phyloP scores from a whole-genome alignment of 2,797 vertebrate genomes.

The Syngnathus rostellatus region DNA sequence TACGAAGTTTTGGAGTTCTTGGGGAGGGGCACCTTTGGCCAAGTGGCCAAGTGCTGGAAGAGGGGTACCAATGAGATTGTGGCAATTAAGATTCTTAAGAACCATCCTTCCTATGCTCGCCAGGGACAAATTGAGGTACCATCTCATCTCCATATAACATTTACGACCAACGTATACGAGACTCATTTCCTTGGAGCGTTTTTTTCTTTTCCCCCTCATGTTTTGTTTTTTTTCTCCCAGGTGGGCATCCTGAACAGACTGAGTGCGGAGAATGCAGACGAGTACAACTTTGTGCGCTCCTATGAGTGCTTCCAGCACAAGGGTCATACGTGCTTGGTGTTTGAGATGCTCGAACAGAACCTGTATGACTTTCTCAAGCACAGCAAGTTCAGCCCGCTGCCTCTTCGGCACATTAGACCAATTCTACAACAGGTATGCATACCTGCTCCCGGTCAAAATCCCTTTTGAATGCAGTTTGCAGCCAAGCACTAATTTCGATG shows the following conservation, averaged over 20 bases:
- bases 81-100: slow-evolving; percentile 97
- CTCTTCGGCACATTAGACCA: slow-evolving; percentile 76
- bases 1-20: slow-evolving; percentile 95
- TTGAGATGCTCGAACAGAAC: slow-evolving; percentile 99
- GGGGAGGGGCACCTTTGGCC: slow-evolving; percentile 92
- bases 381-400: slow-evolving; percentile 97
- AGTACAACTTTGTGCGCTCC: slow-evolving; percentile 96
- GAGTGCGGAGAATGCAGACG: slow-evolving; percentile 93
- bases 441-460: not conserved
- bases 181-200: not conserved
- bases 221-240: slow-evolving; percentile 38
- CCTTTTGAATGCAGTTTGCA: not conserved
- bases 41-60: slow-evolving; percentile 99
- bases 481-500: not conserved
- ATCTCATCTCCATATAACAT: not conserved
- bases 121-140: slow-evolving; percentile 95
- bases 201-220: not conserved
- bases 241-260: slow-evolving; percentile 94
- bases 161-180: not conserved
- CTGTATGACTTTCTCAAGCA: slow-evolving; percentile 98
- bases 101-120: slow-evolving; percentile 92
- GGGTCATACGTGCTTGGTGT: slow-evolving; percentile 96
- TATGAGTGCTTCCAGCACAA: slow-evolving; percentile 99
- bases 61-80: slow-evolving; percentile 97
- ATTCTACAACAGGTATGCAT: slow-evolving; percentile 68